Evolutionary conservation across 2,797 vertebrate species (phyloP).

Genomic region (Paedocypris micromegethes): DNA sequence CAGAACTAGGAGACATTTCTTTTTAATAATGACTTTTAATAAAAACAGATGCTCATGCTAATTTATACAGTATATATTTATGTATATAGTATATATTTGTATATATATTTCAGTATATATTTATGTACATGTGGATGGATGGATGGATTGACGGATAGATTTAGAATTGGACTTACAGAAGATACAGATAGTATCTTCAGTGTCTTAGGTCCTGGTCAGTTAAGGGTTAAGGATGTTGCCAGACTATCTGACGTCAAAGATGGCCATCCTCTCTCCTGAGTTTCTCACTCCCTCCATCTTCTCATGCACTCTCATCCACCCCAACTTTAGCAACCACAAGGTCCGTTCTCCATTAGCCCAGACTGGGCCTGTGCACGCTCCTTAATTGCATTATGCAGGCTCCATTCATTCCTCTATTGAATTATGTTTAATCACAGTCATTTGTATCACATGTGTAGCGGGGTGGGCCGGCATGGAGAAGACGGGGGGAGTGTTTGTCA

Average conservation of each 20-base stretch:
- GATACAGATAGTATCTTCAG: not conserved
- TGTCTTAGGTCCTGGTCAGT: conserved; percentile 42
- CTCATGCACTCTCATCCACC: conserved; percentile 8
- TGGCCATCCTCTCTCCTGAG: conserved; percentile 48
- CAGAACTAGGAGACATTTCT: too few relatives aligned
- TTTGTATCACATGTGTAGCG: conserved; percentile 69
- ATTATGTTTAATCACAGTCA: conserved; percentile 73
- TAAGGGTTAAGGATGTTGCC: conserved; percentile 48
- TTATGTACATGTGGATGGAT: too few relatives aligned
- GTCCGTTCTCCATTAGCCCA: conserved; percentile 55
- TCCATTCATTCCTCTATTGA: conserved; percentile 74
- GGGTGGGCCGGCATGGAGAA: conserved; percentile 28
- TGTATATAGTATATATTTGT: too few relatives aligned
- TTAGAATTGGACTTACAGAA: too few relatives aligned
- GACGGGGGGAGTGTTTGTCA: conserved; percentile 38
- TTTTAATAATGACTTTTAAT: too few relatives aligned
- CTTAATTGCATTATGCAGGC: conserved; percentile 68
- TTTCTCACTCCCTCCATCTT: conserved; percentile 14
- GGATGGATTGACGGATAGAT: too few relatives aligned
- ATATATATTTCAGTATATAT: too few relatives aligned
- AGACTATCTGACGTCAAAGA: conserved; percentile 57
- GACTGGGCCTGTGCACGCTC: conserved; percentile 53
- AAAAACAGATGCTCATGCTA: too few relatives aligned
- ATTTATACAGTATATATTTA: too few relatives aligned
- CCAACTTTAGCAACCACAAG: not conserved